A percentile compares a stretch with the other conserved stretches of the same genome.
Evolutionary conservation across 2,113 vertebrate species (phyloP).

Genomic region (Lanius collurio): DNA sequence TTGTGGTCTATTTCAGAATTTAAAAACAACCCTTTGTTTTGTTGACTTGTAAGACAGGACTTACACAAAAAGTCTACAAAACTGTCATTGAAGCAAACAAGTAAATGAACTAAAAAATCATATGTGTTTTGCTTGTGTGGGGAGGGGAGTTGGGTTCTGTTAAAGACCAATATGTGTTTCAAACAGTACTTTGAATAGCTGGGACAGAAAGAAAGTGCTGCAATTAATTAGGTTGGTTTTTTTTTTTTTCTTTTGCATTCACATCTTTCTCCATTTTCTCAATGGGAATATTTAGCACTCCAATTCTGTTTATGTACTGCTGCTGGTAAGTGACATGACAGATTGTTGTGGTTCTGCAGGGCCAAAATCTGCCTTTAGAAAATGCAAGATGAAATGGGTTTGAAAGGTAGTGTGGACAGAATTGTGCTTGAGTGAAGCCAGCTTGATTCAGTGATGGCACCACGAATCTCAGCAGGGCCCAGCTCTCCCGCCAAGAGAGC

Average conservation of each 20-base stretch:
- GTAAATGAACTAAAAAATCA: neutral
- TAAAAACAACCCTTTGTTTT: neutral
- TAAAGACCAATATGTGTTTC: neutral
- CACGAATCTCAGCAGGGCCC: neutral
- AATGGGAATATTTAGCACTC: conserved; percentile 39
- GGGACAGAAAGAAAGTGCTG: neutral
- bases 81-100: neutral
- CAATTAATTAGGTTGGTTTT: neutral
- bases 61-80: neutral
- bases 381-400: neutral
- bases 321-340: conserved; percentile 20
- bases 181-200: neutral
- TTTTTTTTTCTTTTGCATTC: neutral
- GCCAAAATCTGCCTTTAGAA: neutral
- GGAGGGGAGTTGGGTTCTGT: neutral
- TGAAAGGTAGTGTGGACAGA: neutral
- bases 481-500: neutral
- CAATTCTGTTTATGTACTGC: neutral
- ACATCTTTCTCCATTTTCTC: conserved; percentile 2
- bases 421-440: neutral
- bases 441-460: neutral
- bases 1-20: neutral
- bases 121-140: neutral
- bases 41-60: neutral
- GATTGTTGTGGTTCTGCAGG: conserved; percentile 11